Evolutionary conservation across 2,797 vertebrate genomes (phyloP), one percentile per base, ranked within the genome.

Genomic region (Sebastes paucispinis): DNA sequence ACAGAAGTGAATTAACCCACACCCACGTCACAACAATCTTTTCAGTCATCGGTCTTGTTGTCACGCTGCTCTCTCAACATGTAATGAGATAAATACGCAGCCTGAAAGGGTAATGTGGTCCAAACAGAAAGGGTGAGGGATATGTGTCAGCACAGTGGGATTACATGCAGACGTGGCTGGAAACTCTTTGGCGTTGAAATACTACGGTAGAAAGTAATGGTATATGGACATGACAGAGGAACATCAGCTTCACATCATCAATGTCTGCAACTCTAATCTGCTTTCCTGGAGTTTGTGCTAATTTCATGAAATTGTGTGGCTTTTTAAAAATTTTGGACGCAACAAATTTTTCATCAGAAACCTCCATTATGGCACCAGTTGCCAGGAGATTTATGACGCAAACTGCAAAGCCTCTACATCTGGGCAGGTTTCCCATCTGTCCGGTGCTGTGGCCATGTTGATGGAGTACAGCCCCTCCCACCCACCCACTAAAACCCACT

Each of bases 351-450:
- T 36, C 3, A 55, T 64, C 27, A 36, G 27, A 68, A 63, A 29
- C 5, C 24, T 74, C 24, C 25, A 20, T 75, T 29, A 36, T 58
- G 9, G 31, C 43, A 69, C 16, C 43, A 69, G 57, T 57, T 60
- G n/a, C 43, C 8, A 20, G 11, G 60, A 64, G 66, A 74, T 65
- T 80, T 43, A 34, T 82, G 66, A 82, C 22, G 10, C 81, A 62
- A 62, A 39, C 75, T 64, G 60, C 39, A 31, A 27, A 83, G 71
- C 32, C 62, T 72, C 39, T 69, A 11, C 54, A 73, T 76, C 54
- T 76, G 75, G 73, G 79, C 82, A 77, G 73, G 66, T 75, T 80
- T 84, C 73, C 66, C 69, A 74, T 82, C 39, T 68, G 57, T 66
- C 64, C 4, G 0, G 31, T 62, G 20, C 29, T 24, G 58, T 62